phyloP scores from a whole-genome alignment of 2,113 vertebrate genomes.

The Halichoerus grypus region DNA sequence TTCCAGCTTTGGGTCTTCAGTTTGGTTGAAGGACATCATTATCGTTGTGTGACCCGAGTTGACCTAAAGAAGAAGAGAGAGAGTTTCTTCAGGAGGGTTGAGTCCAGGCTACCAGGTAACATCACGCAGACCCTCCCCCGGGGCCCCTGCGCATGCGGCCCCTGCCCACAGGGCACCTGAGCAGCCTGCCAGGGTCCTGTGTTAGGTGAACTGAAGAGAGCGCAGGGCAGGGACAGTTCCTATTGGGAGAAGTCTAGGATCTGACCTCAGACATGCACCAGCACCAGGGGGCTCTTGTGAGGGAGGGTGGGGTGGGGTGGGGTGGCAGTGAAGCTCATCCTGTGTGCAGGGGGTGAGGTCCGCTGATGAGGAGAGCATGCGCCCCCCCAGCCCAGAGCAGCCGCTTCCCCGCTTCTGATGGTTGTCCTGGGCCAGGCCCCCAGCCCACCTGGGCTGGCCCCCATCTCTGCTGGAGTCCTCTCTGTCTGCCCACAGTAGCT shows the following conservation, averaged over 20 bases:
- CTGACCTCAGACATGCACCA: neutral
- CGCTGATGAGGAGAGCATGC: neutral
- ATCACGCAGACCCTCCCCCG: neutral
- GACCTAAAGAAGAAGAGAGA: conserved; percentile 89
- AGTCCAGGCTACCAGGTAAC: conserved; percentile 78
- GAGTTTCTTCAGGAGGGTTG: conserved; percentile 80
- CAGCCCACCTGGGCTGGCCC: neutral
- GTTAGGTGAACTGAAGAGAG: fast-evolving
- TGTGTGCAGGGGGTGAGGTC: neutral
- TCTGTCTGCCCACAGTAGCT: neutral
- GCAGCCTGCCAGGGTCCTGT: neutral
- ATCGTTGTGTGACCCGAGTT: conserved; percentile 87
- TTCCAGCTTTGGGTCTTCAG: conserved; percentile 94
- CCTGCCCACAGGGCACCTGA: too few relatives aligned
- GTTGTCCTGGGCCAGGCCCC: neutral
- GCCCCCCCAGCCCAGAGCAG: neutral
- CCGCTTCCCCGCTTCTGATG: neutral
- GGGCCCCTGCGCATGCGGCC: fast-evolving
- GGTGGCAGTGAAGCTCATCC: fast-evolving
- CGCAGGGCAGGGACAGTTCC: neutral
- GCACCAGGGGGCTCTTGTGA: neutral
- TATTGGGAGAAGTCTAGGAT: neutral
- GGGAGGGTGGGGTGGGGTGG: fast-evolving
- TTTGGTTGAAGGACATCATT: conserved; percentile 86
- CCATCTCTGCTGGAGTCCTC: neutral